phyloP scores from a whole-genome alignment of 2,113 vertebrate species.

The Apaloderma vittatum region DNA sequence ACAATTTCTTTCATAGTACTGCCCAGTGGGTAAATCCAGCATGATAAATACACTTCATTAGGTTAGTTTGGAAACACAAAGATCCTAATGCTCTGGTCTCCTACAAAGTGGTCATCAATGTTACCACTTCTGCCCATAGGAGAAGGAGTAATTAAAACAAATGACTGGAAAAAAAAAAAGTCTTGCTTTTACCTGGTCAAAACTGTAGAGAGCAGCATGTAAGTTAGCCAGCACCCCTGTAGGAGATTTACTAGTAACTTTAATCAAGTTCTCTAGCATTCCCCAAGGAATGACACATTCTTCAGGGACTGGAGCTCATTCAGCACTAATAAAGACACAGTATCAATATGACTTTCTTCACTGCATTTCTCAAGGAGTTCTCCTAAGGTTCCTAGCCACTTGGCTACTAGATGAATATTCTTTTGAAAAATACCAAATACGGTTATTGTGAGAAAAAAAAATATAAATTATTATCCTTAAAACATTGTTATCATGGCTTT shows the following conservation, averaged over 20 bases:
- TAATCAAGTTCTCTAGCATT: slow-evolving; percentile 85
- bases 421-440: slow-evolving; percentile 28
- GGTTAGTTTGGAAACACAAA: background rate
- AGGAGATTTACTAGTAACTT: slow-evolving; percentile 86
- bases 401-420: slow-evolving; percentile 85
- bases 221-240: slow-evolving; percentile 84
- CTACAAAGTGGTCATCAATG: background rate
- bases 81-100: background rate
- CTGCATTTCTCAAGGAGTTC: slow-evolving; percentile 78
- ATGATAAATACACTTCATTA: background rate
- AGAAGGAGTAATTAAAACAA: background rate
- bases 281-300: slow-evolving; percentile 83
- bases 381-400: slow-evolving; percentile 83
- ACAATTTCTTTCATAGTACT: background rate
- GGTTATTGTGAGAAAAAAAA: background rate
- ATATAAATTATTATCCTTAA: background rate
- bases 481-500: background rate
- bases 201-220: slow-evolving; percentile 81
- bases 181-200: slow-evolving; percentile 80
- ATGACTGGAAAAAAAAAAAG: background rate
- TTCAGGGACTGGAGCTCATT: slow-evolving; percentile 75
- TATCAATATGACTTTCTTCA: slow-evolving; percentile 76
- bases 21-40: background rate
- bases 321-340: slow-evolving; percentile 84
- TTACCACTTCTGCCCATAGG: background rate